Evolutionary conservation across 2,888 invertebrate species (phyloP).

Genomic region (Eledone cirrhosa): DNA sequence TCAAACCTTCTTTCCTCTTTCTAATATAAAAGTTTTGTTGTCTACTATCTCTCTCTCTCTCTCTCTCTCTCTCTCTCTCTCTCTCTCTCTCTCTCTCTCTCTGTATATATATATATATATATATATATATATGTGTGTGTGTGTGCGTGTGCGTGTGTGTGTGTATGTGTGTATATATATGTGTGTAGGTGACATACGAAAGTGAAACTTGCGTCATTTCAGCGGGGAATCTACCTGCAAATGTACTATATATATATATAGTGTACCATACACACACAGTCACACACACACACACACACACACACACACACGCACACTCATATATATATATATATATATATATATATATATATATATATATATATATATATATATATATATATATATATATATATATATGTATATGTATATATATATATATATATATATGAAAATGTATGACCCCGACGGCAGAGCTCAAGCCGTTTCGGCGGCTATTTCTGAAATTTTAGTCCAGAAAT

Average conservation of each 20-base stretch:
- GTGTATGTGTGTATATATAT: neutral
- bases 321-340: neutral
- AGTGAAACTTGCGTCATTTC: neutral
- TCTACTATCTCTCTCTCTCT: too few species aligned
- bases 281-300: neutral
- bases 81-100: too few species aligned
- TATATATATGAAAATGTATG: too few species aligned
- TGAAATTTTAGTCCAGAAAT: too few species aligned
- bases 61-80: too few species aligned
- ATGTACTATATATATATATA: neutral
- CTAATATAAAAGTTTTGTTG: too few species aligned
- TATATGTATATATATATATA: neutral
- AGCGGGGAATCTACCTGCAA: neutral
- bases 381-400: neutral
- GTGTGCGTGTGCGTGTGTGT: neutral
- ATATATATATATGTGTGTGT: neutral
- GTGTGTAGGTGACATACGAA: neutral
- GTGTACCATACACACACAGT: neutral
- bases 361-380: neutral
- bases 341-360: neutral
- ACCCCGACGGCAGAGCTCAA: too few species aligned
- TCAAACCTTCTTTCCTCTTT: too few species aligned
- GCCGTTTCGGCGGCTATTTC: too few species aligned
- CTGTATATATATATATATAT: too few species aligned
- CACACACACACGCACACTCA: neutral